phyloP scores from a whole-genome alignment of 2,113 vertebrate genomes.

The Diadophis punctatus region DNA sequence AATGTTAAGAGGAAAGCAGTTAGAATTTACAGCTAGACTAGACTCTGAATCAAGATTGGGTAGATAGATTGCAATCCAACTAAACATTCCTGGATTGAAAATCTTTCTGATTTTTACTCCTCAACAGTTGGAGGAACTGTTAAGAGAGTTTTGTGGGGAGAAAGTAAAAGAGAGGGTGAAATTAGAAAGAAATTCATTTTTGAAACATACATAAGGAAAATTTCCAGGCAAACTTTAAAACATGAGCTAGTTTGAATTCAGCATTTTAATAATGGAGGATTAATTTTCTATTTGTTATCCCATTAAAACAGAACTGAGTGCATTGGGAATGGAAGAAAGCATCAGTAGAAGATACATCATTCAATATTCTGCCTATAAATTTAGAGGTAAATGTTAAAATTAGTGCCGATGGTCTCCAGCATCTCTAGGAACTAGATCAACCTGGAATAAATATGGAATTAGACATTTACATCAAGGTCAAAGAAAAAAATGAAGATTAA shows the following conservation, averaged over 20 bases:
- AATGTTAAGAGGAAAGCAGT: slow-evolving; percentile 15
- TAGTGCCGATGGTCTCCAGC: slow-evolving; percentile 50
- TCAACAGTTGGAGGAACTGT: not conserved
- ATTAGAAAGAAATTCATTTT: slow-evolving; percentile 27
- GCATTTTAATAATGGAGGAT: slow-evolving; percentile 16
- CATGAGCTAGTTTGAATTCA: not conserved
- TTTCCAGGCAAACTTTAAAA: slow-evolving; percentile 32
- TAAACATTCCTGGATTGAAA: not conserved
- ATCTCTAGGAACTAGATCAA: slow-evolving; percentile 59
- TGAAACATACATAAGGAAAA: slow-evolving; percentile 21
- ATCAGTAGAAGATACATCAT: slow-evolving; percentile 45
- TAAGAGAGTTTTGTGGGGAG: slow-evolving; percentile 1
- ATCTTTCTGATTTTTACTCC: not conserved
- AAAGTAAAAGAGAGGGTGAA: not conserved
- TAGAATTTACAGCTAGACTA: slow-evolving; percentile 18
- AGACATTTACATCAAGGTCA: slow-evolving; percentile 40
- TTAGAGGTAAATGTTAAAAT: slow-evolving; percentile 55
- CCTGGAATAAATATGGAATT: slow-evolving; percentile 71
- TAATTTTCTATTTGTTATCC: slow-evolving; percentile 24
- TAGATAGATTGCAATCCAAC: slow-evolving; percentile 14
- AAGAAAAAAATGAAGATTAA: slow-evolving; percentile 56
- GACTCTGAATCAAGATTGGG: slow-evolving; percentile 2
- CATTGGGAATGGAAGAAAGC: slow-evolving; percentile 53
- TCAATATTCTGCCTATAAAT: slow-evolving; percentile 62
- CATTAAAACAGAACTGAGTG: slow-evolving; percentile 35